Percentiles rank a stretch among this genome's conserved stretches.
Evolutionary conservation across 2,888 invertebrate species (phyloP).

Genomic region (Idaea biselata): DNA sequence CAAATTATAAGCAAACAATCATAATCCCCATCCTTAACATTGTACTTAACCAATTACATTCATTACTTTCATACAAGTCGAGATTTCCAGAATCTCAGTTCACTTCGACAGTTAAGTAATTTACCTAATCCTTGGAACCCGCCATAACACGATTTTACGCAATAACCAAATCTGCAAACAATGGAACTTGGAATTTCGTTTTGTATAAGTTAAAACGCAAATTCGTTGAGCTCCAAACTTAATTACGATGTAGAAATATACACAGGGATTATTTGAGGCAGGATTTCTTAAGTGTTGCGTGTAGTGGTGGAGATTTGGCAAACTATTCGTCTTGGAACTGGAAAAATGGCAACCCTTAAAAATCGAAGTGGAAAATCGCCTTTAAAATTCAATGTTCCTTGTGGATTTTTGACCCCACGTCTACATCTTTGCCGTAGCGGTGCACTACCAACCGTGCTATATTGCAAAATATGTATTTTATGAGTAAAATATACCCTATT

Average conservation of each 20-base stretch:
- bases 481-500: too few relatives aligned
- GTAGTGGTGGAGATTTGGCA: background rate
- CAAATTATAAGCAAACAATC: background rate
- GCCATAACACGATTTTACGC: conserved; percentile 45
- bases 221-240: conserved; percentile 46
- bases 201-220: conserved; percentile 46
- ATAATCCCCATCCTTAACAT: background rate
- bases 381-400: too few relatives aligned
- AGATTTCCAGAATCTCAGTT: background rate
- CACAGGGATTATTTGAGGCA: conserved; percentile 7
- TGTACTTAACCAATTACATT: background rate
- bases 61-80: background rate
- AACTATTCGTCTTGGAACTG: background rate
- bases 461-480: too few relatives aligned
- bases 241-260: conserved; percentile 38
- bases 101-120: conserved; percentile 6
- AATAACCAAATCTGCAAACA: conserved; percentile 53
- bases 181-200: conserved; percentile 41
- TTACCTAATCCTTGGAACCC: conserved; percentile 22
- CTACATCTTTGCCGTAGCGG: too few relatives aligned
- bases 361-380: too few relatives aligned
- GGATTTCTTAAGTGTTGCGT: background rate
- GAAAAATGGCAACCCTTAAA: too few relatives aligned
- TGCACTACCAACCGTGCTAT: too few relatives aligned
- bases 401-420: too few relatives aligned